Percentiles rank a stretch among this genome's conserved stretches.
phyloP scores from a whole-genome alignment of 2,888 invertebrate genomes.

The Netelia virgata region DNA sequence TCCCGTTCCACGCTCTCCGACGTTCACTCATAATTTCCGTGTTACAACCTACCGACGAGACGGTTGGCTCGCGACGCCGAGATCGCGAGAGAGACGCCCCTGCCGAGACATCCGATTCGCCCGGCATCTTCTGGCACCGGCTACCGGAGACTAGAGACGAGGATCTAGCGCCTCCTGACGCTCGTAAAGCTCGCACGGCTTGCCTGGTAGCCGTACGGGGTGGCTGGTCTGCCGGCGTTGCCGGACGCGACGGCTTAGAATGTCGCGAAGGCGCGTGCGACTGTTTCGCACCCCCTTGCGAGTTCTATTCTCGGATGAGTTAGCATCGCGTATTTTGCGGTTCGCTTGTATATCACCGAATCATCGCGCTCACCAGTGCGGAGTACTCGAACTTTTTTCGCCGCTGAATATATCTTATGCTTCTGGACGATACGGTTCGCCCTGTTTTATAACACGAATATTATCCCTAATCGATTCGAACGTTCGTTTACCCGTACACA shows the following conservation, averaged over 20 bases:
- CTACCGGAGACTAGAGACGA: conserved; percentile 37
- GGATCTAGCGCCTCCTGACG: conserved; percentile 60
- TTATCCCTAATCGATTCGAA: no score
- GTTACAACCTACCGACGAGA: conserved; percentile 24
- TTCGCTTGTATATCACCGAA: conserved; percentile 28
- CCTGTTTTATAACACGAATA: no score
- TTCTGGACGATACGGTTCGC: no score
- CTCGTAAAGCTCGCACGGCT: conserved; percentile 55
- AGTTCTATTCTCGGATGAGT: conserved; percentile 66
- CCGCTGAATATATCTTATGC: not conserved
- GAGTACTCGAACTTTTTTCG: not conserved
- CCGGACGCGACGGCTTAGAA: conserved; percentile 45
- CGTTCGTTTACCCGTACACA: no score
- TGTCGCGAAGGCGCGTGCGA: conserved; percentile 44
- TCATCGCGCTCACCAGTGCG: conserved; percentile 22
- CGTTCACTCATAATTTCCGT: conserved; percentile 53
- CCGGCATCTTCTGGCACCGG: conserved; percentile 33
- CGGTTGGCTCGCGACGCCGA: conserved; percentile 42
- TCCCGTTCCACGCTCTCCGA: conserved; percentile 15
- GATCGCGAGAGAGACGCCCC: conserved; percentile 31
- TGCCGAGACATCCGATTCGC: conserved; percentile 46
- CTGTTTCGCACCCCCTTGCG: conserved; percentile 33
- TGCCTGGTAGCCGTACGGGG: conserved; percentile 6
- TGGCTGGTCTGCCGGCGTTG: conserved; percentile 7
- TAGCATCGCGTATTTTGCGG: conserved; percentile 40